phyloP scores from a whole-genome alignment of 1,140 invertebrate species.

The Drosophila kepulauana region DNA sequence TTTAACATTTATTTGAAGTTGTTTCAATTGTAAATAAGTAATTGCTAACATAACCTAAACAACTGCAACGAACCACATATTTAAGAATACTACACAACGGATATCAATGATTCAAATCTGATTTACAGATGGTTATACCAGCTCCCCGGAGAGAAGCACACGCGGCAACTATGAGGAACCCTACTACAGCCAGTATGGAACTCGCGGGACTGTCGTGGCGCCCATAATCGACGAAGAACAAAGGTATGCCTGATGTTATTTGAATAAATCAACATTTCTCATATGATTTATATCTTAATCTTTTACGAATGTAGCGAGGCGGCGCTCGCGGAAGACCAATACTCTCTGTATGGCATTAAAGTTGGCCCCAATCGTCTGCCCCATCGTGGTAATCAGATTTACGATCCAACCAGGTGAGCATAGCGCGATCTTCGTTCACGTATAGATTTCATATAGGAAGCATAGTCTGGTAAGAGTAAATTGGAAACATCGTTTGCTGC shows the following conservation, averaged over 20 bases:
- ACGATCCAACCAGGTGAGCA: slow-evolving; percentile 82
- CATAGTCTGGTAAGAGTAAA: slow-evolving; percentile 56
- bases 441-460: slow-evolving; percentile 44
- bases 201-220: slow-evolving; percentile 91
- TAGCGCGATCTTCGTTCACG: slow-evolving; percentile 11
- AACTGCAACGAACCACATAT: too few species aligned
- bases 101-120: neutral
- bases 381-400: slow-evolving; percentile 81
- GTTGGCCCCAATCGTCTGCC: slow-evolving; percentile 86
- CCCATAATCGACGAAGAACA: slow-evolving; percentile 96
- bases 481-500: neutral
- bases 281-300: too few species aligned
- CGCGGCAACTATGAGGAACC: slow-evolving; percentile 92
- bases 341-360: slow-evolving; percentile 92
- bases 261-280: neutral
- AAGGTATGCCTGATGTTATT: slow-evolving; percentile 80
- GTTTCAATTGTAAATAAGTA: too few species aligned
- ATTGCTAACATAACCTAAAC: neutral
- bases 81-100: too few species aligned
- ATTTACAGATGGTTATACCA: slow-evolving; percentile 91
- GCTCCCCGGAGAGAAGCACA: slow-evolving; percentile 92
- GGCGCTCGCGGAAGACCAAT: slow-evolving; percentile 91
- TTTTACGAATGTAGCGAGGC: slow-evolving; percentile 87
- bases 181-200: slow-evolving; percentile 92
- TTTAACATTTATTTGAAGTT: neutral